Evolutionary conservation across 2,888 invertebrate species (phyloP).

Genomic region (Thera britannica): DNA sequence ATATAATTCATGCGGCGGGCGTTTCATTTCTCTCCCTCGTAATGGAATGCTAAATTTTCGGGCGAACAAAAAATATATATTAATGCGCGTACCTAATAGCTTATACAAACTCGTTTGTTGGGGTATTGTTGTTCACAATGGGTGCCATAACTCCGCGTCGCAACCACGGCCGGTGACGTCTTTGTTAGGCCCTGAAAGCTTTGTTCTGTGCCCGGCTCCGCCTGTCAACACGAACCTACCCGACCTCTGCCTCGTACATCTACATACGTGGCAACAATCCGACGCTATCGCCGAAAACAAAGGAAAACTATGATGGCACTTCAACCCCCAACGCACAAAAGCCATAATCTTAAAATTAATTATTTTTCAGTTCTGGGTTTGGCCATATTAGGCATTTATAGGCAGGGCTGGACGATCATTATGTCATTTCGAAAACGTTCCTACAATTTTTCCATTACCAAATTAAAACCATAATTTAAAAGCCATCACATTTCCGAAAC

Average conservation of each 20-base stretch:
- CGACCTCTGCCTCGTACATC: conserved; percentile 56
- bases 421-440: conserved; percentile 29
- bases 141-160: conserved; percentile 85
- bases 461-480: conserved; percentile 61
- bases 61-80: conserved; percentile 85
- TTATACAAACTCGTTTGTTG: conserved; percentile 86
- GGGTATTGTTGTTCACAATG: conserved; percentile 85
- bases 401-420: conserved; percentile 22
- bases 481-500: conserved; percentile 51
- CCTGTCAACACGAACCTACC: conserved; percentile 73
- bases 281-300: conserved; percentile 44
- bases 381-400: conserved; percentile 12
- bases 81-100: conserved; percentile 85
- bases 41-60: conserved; percentile 85
- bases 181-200: conserved; percentile 80
- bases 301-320: conserved; percentile 36
- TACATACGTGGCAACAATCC: conserved; percentile 54
- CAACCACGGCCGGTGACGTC: conserved; percentile 84
- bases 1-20: conserved; percentile 85
- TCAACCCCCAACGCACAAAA: conserved; percentile 19
- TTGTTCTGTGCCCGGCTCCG: conserved; percentile 76
- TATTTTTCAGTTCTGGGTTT: conserved; percentile 26
- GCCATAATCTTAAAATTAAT: conserved; percentile 21
- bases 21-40: conserved; percentile 85
- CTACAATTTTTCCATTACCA: conserved; percentile 51